Evolutionary conservation across 2,888 invertebrate genomes (phyloP), one percentile per base, ranked within the genome.

Genomic region (Trissolcus japonicus): DNA sequence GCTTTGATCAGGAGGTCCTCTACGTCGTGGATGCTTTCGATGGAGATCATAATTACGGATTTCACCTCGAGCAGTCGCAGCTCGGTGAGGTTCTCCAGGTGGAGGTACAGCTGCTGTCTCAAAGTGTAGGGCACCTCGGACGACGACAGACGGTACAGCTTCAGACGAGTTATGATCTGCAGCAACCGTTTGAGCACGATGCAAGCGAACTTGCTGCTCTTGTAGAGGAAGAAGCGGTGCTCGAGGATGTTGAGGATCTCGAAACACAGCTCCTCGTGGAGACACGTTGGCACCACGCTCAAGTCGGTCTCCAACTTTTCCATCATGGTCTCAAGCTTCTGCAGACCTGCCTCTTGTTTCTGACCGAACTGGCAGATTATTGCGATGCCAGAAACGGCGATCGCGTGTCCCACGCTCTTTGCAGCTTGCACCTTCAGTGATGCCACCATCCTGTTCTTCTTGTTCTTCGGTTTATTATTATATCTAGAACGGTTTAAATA

Each of bases 201-300:
- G 3, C 6, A 61, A n/a, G 55, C 73, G 54, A 48, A 35, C 0
- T n/a, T 9, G 0, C 50, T 61, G 13, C 54, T 65, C 43, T 21
- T 46, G 55, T 66, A 73, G 13, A 66, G 60, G 43, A 29, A 61
- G 14, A 73, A 73, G 0, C 61, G 60, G n/a, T 51, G 66, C n/a
- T 66, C 65, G n/a, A 73, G n/a, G 13, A 66, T 48, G 29, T 73
- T 60, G 13, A 73, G 51, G 7, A 73, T 61, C 4, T 56, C n/a
- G 2, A 50, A 43, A 14, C 50, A 60, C 1, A 73, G 40, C 0
- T 73, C 66, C 17, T 60, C 29, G 35, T 73, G 73, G 0, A 73
- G 25, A 13, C 50, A 6, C 6, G 4, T 50, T 0, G 66, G 73
- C 6, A 72, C 14, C 13, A 6, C 4, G 16, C 7, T 41, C 7